Percentiles rank a stretch among this genome's conserved stretches.
Conservation (phyloP, 2,888 invertebrate genomes). For the Cistogaster globosa region DNA sequence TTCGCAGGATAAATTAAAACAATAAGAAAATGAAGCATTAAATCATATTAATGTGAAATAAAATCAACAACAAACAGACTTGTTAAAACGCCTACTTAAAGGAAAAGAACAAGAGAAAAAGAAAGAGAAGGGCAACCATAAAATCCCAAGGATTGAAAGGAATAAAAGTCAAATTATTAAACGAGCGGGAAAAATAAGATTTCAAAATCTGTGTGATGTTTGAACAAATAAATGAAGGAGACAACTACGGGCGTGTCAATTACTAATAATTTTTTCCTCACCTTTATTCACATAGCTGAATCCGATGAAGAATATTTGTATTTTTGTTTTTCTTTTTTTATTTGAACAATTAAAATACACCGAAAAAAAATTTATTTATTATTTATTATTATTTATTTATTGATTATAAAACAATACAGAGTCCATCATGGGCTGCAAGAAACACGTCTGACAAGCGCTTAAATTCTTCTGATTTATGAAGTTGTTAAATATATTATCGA, state of each 20-base stretch:
- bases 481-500: constrained; percentile 20
- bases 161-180: constrained; percentile 12
- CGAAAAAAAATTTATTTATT: too few relatives aligned
- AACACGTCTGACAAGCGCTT: neutral
- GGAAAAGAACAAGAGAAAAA: neutral
- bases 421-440: neutral
- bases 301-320: constrained; percentile 21
- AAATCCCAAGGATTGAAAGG: neutral
- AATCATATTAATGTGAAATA: constrained; percentile 62
- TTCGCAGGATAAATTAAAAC: constrained; percentile 46
- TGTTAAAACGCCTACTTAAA: constrained; percentile 64
- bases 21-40: constrained; percentile 40
- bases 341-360: too few relatives aligned
- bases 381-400: neutral
- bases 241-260: constrained; percentile 60
- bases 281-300: constrained; percentile 15
- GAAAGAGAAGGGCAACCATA: neutral
- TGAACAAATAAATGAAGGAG: neutral
- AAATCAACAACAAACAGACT: constrained; percentile 65
- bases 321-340: neutral
- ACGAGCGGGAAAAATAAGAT: constrained; percentile 49
- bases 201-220: neutral
- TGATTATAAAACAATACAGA: constrained; percentile 19
- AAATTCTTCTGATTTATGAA: constrained; percentile 31
- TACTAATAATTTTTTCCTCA: constrained; percentile 38